These are phyloP conservation scores for Temnothorax curvispinosus DNA, from an alignment of 1,140 invertebrate genomes.

Conservation along the genomic window DNA sequence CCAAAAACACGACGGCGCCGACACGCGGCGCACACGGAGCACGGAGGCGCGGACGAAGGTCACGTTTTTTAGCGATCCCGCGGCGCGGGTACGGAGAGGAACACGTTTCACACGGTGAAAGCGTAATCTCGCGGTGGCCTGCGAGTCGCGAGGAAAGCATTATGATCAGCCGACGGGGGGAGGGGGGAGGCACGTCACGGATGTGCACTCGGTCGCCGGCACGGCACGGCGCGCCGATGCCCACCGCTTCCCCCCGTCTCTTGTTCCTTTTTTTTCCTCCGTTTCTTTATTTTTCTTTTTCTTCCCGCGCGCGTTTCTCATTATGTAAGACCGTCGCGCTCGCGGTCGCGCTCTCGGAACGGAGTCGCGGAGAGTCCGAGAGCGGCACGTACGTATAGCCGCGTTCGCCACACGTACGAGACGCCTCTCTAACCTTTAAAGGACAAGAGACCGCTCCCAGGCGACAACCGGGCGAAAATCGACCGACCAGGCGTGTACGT, in stretches of 20 bases:
- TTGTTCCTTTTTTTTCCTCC: neutral
- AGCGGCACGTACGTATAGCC: neutral
- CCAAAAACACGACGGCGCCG: neutral
- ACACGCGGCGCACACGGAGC: neutral
- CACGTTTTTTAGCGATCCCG: slow-evolving; percentile 16
- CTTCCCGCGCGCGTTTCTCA: slow-evolving; percentile 56
- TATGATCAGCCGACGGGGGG: neutral
- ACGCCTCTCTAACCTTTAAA: slow-evolving; percentile 71
- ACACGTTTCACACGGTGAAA: slow-evolving; percentile 7
- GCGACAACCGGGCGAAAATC: slow-evolving; percentile 43
- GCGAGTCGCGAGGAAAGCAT: neutral
- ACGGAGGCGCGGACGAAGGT: neutral
- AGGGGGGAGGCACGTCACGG: neutral
- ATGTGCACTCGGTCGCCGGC: neutral
- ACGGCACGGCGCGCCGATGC: neutral
- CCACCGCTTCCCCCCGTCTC: neutral
- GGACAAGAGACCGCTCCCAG: slow-evolving; percentile 65
- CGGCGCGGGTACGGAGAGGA: neutral
- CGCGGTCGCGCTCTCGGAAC: neutral
- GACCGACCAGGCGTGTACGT: too few species aligned
- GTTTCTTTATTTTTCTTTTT: neutral
- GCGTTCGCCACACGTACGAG: slow-evolving; percentile 58
- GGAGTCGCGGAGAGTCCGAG: neutral
- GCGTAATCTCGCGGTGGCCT: neutral
- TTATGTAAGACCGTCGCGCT: slow-evolving; percentile 64